Evolutionary conservation across 2,113 vertebrate genomes (phyloP).

Genomic region (Nettapus auritus): DNA sequence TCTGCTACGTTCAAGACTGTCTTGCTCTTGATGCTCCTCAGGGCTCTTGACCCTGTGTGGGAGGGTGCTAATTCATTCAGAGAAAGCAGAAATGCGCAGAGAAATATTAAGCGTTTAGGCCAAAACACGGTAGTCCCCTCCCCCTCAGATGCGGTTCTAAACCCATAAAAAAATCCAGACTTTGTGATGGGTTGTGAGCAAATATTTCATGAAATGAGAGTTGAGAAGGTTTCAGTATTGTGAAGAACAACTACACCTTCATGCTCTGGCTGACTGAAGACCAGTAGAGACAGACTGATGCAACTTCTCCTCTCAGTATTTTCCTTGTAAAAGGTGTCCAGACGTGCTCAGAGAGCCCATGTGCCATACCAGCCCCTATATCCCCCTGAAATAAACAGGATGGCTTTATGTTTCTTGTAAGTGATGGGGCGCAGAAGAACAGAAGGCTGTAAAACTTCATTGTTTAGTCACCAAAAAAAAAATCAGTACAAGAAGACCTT

Average conservation of each 20-base stretch:
- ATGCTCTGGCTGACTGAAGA: no score
- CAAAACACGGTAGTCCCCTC: not conserved
- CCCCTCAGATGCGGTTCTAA: not conserved
- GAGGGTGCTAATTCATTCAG: not conserved
- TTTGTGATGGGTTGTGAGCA: not conserved
- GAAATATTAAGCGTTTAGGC: not conserved
- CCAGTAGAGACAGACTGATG: no score
- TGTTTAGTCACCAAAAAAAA: not conserved
- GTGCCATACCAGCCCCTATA: no score
- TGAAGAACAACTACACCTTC: no score
- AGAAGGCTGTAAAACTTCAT: not conserved
- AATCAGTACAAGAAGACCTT: not conserved
- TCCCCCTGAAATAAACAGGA: no score
- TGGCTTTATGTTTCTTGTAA: no score
- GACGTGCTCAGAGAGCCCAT: no score
- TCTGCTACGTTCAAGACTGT: not conserved
- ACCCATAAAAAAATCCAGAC: not conserved
- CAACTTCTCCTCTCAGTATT: no score
- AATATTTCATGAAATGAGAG: not conserved
- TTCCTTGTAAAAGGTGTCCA: no score
- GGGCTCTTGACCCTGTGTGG: not conserved
- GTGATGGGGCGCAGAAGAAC: no score
- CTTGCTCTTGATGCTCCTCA: not conserved
- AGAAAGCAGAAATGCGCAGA: not conserved
- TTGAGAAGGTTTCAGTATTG: not conserved